A percentile compares a stretch with the other conserved stretches of the same genome.
Evolutionary conservation across 2,797 vertebrate genomes (phyloP).

Genomic region (Petrocephalus sullivani): DNA sequence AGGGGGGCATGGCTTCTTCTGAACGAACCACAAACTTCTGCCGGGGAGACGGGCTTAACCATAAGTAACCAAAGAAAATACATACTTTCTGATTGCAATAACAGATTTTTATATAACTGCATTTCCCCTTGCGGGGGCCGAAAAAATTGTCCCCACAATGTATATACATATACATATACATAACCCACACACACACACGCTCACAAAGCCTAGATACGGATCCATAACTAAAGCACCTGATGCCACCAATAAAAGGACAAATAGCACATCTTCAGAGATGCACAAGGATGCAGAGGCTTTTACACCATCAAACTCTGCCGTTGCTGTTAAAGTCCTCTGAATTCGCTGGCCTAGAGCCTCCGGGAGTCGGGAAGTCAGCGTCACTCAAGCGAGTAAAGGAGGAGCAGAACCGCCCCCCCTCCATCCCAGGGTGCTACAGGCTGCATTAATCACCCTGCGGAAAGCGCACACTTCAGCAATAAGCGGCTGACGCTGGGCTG

Average conservation of each 20-base stretch:
- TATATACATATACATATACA: not conserved
- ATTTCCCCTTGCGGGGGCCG: no score
- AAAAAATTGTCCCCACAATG: not conserved
- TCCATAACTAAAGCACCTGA: not conserved
- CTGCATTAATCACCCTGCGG: conserved; percentile 34
- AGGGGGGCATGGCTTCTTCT: not conserved
- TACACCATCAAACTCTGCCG: not conserved
- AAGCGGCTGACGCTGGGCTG: not conserved
- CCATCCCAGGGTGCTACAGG: not conserved
- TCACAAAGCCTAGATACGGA: not conserved
- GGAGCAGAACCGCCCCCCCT: not conserved
- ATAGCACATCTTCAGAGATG: not conserved
- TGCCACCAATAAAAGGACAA: not conserved
- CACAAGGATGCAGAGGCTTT: not conserved
- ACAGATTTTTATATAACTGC: not conserved
- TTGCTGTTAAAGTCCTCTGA: not conserved
- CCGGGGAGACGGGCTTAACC: not conserved
- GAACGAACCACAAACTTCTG: not conserved
- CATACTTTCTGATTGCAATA: not conserved
- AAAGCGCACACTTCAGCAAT: conserved; percentile 19
- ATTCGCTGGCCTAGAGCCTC: not conserved
- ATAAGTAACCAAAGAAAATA: not conserved
- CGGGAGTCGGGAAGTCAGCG: not conserved
- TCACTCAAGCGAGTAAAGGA: not conserved
- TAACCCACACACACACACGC: not conserved